Evolutionary conservation across 2,888 invertebrate genomes (phyloP).

Genomic region (Capitulum mitella): DNA sequence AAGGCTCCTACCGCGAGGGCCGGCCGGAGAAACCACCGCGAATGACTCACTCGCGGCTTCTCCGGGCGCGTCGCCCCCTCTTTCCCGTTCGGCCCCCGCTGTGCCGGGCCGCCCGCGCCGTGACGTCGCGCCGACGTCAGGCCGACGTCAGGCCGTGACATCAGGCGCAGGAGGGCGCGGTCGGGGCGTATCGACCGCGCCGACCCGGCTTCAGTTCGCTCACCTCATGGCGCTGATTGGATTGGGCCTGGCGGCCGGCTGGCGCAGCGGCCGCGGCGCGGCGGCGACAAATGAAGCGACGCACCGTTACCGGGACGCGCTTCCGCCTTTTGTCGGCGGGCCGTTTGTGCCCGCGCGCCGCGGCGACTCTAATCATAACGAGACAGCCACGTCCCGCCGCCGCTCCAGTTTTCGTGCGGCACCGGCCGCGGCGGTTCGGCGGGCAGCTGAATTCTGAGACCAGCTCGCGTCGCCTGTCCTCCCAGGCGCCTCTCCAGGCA

Average conservation of each 20-base stretch:
- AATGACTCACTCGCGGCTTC: too few species aligned
- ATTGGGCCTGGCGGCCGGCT: neutral
- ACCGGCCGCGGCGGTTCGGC: neutral
- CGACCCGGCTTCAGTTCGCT: neutral
- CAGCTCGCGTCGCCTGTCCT: too few species aligned
- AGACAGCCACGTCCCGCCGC: neutral
- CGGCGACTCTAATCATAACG: neutral
- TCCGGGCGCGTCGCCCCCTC: too few species aligned
- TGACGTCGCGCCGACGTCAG: too few species aligned
- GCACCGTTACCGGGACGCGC: neutral
- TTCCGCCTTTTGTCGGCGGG: neutral
- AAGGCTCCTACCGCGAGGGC: too few species aligned
- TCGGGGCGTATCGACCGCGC: neutral
- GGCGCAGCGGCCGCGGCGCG: neutral
- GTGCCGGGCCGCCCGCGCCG: too few species aligned
- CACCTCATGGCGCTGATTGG: neutral
- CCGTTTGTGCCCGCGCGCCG: neutral
- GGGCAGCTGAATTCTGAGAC: neutral
- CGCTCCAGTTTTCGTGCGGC: neutral
- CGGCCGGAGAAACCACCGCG: too few species aligned
- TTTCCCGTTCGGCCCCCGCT: too few species aligned
- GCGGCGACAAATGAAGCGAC: constrained; percentile 10
- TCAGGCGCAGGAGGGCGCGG: too few species aligned
- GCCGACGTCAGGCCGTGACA: too few species aligned
- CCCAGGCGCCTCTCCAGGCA: too few species aligned